These are phyloP conservation scores for Gambusia holbrooki DNA, from an alignment of 2,113 vertebrate species.

Conservation along the genomic window DNA sequence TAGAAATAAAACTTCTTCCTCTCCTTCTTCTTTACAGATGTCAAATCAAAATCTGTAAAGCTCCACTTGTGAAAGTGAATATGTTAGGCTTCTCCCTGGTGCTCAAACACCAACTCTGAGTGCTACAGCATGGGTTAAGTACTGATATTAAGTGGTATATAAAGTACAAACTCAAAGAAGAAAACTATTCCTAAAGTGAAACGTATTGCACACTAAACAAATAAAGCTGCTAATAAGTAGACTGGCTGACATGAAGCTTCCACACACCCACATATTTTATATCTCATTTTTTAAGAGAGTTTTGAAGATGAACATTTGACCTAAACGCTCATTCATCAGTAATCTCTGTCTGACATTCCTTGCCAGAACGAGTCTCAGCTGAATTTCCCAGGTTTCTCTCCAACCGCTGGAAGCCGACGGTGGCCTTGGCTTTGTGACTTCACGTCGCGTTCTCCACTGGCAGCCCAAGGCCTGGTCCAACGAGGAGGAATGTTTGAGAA, in stretches of 20 bases:
- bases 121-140: too few species aligned
- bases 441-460: slow-evolving; percentile 83
- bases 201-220: too few species aligned
- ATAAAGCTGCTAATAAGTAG: too few species aligned
- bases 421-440: slow-evolving; percentile 79
- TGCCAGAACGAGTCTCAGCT: slow-evolving; percentile 37
- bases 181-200: neutral
- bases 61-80: too few species aligned
- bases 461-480: slow-evolving; percentile 82
- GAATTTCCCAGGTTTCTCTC: slow-evolving; percentile 69
- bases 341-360: slow-evolving; percentile 9
- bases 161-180: neutral
- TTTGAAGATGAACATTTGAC: neutral
- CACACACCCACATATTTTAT: too few species aligned
- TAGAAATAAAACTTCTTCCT: too few species aligned
- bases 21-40: too few species aligned
- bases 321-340: neutral
- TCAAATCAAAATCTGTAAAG: too few species aligned
- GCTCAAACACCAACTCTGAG: too few species aligned
- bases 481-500: slow-evolving; percentile 94
- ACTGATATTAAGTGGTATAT: too few species aligned
- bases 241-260: too few species aligned
- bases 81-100: too few species aligned
- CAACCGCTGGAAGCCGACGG: slow-evolving; percentile 74
- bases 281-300: neutral